Conservation (phyloP, 2,113 vertebrate species). For the Triplophysa tibetana region DNA sequence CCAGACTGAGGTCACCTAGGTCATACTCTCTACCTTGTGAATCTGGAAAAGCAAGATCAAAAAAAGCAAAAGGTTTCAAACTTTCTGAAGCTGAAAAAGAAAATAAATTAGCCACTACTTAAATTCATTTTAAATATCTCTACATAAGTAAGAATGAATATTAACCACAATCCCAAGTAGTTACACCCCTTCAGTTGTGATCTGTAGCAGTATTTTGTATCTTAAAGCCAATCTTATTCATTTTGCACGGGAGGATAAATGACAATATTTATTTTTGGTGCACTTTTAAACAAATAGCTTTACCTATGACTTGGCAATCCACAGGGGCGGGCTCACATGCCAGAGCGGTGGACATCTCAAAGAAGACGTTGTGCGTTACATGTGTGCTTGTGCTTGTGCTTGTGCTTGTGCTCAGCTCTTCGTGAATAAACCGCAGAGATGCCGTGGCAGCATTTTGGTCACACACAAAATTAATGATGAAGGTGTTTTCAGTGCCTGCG, state of each 20-base stretch:
- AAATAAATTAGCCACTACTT: no score
- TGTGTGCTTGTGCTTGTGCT: conserved; percentile 56
- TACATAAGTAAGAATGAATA: no score
- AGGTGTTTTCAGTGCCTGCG: conserved; percentile 77
- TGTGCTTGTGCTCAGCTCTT: conserved; percentile 73
- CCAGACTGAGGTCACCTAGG: conserved; percentile 81
- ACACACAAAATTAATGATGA: conserved; percentile 86
- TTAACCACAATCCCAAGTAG: no score
- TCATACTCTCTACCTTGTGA: conserved; percentile 87
- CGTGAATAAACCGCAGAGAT: conserved; percentile 71
- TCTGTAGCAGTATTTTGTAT: no score
- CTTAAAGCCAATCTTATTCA: no score
- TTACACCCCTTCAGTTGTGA: no score
- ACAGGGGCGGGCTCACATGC: conserved; percentile 87
- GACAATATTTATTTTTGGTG: no score
- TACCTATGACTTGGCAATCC: conserved; percentile 85
- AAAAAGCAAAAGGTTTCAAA: no score
- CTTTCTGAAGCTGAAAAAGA: no score
- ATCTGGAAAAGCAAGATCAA: conserved; percentile 70
- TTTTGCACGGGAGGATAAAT: not conserved
- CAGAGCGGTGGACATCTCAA: conserved; percentile 88
- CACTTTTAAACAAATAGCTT: conserved; percentile 17
- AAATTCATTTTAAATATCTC: no score
- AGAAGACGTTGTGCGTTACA: conserved; percentile 76
- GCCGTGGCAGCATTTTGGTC: conserved; percentile 75